Evolutionary conservation across 1,140 invertebrate genomes (phyloP), one percentile per base, ranked within the genome.

Genomic region (Meloidogyne chitwoodi): DNA sequence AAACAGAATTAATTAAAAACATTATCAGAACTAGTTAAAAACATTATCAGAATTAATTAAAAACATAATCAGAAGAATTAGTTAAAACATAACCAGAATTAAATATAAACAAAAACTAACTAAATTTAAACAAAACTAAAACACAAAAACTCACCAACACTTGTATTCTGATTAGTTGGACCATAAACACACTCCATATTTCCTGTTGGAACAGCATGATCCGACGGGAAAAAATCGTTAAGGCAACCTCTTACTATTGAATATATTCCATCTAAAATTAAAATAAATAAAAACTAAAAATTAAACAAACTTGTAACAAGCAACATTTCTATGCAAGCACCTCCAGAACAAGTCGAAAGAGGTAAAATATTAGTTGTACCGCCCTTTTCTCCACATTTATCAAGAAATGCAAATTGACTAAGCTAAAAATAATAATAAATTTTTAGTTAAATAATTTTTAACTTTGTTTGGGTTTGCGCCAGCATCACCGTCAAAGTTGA

Each of bases 241-340:
- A 73, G n/a, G 27, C 70, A 73, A 5, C 70, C 70, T 12, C 70
- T 61, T 0, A 73, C 56, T 31, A 73, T 63, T 31, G 70, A 73
- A 34, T 73, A 73, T 38, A 73, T 62, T 34, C 70, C 70, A 22
- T 73, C 70, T 73, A 41, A 41, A 67, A n/a, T n/a, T 41, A 27
- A n/a, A 65, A 6, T 16, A 29, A 5, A n/a, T 14, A 62, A 41
- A 62, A 27, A 22, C 2, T 24, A 2, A 0, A 24, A 27, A 31
- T 19, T n/a, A 38, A 29, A n/a, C 2, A 11, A 8, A 73, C 70
- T 56, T 63, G 70, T 31, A 6, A 73, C 70, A 19, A 62, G 0
- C 41, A 73, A n/a, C 70, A 73, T 73, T 62, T 73, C 70, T 10
- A 73, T 73, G 34, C 70, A 73, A 63, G 24, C 64, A 31, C 70